Conservation (phyloP, 2,888 invertebrate genomes). For the Stramonita haemastoma region DNA sequence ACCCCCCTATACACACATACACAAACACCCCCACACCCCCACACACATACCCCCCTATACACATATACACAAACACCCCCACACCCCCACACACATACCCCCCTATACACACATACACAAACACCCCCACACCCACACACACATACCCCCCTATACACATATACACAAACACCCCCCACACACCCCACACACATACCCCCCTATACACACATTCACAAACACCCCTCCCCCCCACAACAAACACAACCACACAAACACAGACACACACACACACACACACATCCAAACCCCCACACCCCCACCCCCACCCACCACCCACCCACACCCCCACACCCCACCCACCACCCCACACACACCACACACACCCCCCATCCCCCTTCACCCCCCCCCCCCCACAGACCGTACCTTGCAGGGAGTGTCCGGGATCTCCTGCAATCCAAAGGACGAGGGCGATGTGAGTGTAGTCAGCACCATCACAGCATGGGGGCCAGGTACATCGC, state of each 20-base stretch:
- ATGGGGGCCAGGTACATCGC: constrained; percentile 70
- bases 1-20: too few relatives aligned
- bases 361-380: background rate
- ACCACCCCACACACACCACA: too few relatives aligned
- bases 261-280: background rate
- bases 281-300: background rate
- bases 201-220: background rate
- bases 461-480: constrained; percentile 69
- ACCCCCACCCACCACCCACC: background rate
- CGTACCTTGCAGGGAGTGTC: constrained; percentile 47
- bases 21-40: too few relatives aligned
- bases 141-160: too few relatives aligned
- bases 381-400: background rate
- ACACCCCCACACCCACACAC: too few relatives aligned
- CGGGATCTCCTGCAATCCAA: constrained; percentile 67
- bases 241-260: background rate
- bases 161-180: too few relatives aligned
- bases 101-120: too few relatives aligned
- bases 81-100: too few relatives aligned
- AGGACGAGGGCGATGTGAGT: constrained; percentile 68
- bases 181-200: background rate
- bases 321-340: too few relatives aligned
- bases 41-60: too few relatives aligned
- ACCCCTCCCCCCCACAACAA: background rate
- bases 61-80: too few relatives aligned